Evolutionary conservation across 64 coral and sea anemone genomes (phyloP), one percentile per base, ranked within the genome.

Genomic region (Dendrophyllia cribrosa): DNA sequence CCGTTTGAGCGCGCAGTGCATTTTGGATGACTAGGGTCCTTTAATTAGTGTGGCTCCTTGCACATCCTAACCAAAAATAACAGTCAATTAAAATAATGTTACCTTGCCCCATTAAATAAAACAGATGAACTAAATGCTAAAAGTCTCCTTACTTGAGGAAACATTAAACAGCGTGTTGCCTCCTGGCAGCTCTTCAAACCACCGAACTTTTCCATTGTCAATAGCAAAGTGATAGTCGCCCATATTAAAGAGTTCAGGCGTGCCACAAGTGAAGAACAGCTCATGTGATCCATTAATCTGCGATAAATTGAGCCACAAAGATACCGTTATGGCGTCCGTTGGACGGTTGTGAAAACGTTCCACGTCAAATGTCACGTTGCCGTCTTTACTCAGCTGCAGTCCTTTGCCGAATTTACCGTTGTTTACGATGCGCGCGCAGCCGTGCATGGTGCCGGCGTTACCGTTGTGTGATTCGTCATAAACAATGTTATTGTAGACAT

Each of bases 381-480:
- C 93, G 58, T 92, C 90, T 79, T 88, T 48, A 13, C 88, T 59
- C 4, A 98, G 87, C 25, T 93, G 87, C 12, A 98, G 76, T 14
- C 89, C 93, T 74, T 93, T 78, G 12, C 93, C 93, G 59, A 95
- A 98, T 69, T 95, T 95, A 12, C 96, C 93, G 12, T 83, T 60
- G 20, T 95, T 75, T 11, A 81, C 83, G 59, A 98, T 93, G 50
- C 66, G 76, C 17, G 93, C 91, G 55, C 74, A 83, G 9, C 94
- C 91, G 47, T 64, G 77, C 82, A 95, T 59, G 13, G 80, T 98
- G 9, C 89, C 96, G 17, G 92, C 67, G 81, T 98, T 98, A 0
- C 93, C 96, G 49, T 98, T 98, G 48, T 98, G 83, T 13, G 96
- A 95, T 9, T 73, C 87, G 24, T 98, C 96, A 68, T 95, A 98